These are phyloP conservation scores for Tupaia chinensis DNA, from an alignment of 2,113 vertebrate species.

Conservation along the genomic window DNA sequence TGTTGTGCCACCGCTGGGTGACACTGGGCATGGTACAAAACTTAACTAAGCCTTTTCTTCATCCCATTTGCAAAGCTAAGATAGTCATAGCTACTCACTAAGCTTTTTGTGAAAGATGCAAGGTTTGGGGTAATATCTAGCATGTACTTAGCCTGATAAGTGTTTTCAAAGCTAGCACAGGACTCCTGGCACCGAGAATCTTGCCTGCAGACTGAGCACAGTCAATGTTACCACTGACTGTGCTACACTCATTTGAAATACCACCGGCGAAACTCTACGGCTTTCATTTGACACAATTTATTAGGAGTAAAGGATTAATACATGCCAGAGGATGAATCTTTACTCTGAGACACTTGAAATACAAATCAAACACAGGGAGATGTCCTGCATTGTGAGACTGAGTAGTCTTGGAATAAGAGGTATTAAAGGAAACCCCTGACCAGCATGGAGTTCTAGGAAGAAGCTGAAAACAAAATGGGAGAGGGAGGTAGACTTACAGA, in stretches of 20 bases:
- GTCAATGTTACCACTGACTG: not conserved
- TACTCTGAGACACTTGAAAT: not conserved
- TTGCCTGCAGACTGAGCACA: not conserved
- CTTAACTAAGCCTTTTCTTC: not conserved
- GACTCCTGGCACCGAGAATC: not conserved
- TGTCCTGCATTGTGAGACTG: not conserved
- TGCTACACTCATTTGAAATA: not conserved
- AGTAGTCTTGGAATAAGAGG: not conserved
- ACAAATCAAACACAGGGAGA: not conserved
- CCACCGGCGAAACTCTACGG: not conserved
- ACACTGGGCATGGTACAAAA: not conserved
- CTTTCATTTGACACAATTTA: not conserved
- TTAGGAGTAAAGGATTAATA: not conserved
- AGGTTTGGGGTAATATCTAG: not conserved
- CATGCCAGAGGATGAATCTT: not conserved
- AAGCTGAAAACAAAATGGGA: not conserved
- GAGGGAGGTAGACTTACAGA: no score
- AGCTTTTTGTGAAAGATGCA: not conserved
- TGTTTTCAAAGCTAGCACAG: not conserved
- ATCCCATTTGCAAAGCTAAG: not conserved
- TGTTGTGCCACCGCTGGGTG: not conserved
- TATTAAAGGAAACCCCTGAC: not conserved
- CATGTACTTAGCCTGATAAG: not conserved
- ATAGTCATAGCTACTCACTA: not conserved
- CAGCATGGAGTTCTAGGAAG: not conserved